These are phyloP conservation scores for Rotaria macrura DNA, from an alignment of 2,888 invertebrate species.

Conservation along the genomic window DNA sequence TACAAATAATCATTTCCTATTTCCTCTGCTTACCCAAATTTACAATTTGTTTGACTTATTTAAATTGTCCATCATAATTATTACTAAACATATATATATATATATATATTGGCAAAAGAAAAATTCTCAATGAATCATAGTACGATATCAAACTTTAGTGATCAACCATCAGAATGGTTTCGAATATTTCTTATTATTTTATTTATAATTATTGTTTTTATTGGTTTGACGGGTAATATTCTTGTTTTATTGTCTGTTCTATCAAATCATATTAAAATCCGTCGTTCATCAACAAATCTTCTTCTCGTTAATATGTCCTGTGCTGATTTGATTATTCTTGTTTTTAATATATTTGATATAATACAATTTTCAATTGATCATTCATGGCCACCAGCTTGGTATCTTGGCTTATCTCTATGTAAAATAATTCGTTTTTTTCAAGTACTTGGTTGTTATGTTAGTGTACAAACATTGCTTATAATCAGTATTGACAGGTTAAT, in stretches of 20 bases:
- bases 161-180: background rate
- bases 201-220: background rate
- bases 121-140: background rate
- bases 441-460: conserved; percentile 14
- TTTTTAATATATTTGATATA: background rate
- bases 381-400: conserved; percentile 2
- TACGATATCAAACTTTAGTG: background rate
- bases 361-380: background rate
- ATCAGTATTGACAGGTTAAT: conserved; percentile 2
- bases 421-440: background rate
- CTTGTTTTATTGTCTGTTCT: background rate
- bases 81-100: background rate
- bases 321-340: background rate
- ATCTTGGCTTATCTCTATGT: background rate
- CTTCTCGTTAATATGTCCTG: conserved; percentile 14
- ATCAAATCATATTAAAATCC: conserved; percentile 4
- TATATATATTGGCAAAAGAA: background rate
- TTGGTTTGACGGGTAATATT: background rate
- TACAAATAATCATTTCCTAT: background rate
- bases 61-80: background rate
- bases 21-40: background rate
- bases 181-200: background rate
- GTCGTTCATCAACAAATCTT: conserved; percentile 1
- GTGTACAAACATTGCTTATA: background rate
- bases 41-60: background rate